Evolutionary conservation across 2,113 vertebrate species (phyloP).

Genomic region (Ahaetulla prasina): DNA sequence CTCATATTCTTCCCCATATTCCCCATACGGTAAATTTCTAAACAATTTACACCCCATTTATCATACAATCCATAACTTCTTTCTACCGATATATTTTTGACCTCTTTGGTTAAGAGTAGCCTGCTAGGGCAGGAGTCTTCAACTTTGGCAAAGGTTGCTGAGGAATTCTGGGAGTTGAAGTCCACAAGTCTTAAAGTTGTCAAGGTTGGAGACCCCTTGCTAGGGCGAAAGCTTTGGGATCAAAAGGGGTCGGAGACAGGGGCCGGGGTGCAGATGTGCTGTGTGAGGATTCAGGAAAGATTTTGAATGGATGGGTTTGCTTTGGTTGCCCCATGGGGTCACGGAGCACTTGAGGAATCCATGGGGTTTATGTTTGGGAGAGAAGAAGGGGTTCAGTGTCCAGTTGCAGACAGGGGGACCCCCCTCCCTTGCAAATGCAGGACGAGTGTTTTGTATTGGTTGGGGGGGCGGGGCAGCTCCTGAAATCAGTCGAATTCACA

Average conservation of each 20-base stretch:
- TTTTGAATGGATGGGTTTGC: not conserved
- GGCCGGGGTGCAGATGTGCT: not conserved
- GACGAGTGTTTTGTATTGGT: not conserved
- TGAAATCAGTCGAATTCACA: not conserved
- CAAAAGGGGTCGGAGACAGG: not conserved
- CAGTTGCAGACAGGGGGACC: not conserved
- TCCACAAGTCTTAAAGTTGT: too few species aligned
- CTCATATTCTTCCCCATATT: too few species aligned
- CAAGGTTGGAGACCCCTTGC: too few species aligned
- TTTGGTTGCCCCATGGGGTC: not conserved
- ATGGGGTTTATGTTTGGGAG: not conserved
- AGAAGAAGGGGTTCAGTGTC: not conserved
- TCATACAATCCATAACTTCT: too few species aligned
- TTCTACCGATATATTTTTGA: not conserved
- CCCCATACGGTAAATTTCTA: too few species aligned
- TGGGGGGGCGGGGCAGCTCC: not conserved
- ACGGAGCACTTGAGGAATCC: not conserved
- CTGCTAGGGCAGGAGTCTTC: too few species aligned
- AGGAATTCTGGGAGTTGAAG: too few species aligned
- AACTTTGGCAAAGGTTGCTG: too few species aligned
- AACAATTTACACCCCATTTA: too few species aligned
- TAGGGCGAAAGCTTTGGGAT: not conserved
- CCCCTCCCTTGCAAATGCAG: not conserved
- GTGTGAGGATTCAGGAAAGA: not conserved
- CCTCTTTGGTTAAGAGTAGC: too few species aligned